A percentile compares a stretch with the other conserved stretches of the same genome.
Evolutionary conservation across 2,888 invertebrate genomes (phyloP).

Genomic region (Schizaphis graminum): DNA sequence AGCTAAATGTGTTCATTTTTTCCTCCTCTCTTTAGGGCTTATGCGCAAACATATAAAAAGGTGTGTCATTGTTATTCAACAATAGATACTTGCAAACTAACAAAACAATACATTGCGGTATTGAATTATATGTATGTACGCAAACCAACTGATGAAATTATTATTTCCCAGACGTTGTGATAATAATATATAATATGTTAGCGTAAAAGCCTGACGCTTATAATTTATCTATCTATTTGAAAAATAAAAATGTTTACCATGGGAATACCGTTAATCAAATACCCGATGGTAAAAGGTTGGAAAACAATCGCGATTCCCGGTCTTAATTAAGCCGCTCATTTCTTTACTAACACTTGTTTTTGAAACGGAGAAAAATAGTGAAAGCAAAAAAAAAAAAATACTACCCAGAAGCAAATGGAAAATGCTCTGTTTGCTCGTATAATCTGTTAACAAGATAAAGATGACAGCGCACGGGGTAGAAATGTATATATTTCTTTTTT

Average conservation of each 20-base stretch:
- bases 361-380: conserved; percentile 16
- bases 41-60: background rate
- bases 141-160: background rate
- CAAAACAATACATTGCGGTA: background rate
- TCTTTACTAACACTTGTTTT: conserved; percentile 28
- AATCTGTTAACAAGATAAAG: conserved; percentile 38
- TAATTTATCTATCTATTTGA: conserved; percentile 11
- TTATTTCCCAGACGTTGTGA: background rate
- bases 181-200: background rate
- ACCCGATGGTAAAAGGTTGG: background rate
- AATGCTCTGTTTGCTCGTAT: conserved; percentile 44
- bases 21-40: background rate
- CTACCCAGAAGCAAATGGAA: background rate
- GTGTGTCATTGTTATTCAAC: background rate
- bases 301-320: conserved; percentile 46
- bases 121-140: background rate
- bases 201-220: background rate
- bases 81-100: background rate
- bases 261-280: conserved; percentile 31
- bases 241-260: conserved; percentile 24
- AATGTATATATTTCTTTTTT: conserved; percentile 25
- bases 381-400: background rate
- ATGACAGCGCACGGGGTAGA: background rate
- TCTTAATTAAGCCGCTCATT: conserved; percentile 46
- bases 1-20: background rate